Conservation (phyloP, 2,113 vertebrate genomes). For the Chionis minor region DNA sequence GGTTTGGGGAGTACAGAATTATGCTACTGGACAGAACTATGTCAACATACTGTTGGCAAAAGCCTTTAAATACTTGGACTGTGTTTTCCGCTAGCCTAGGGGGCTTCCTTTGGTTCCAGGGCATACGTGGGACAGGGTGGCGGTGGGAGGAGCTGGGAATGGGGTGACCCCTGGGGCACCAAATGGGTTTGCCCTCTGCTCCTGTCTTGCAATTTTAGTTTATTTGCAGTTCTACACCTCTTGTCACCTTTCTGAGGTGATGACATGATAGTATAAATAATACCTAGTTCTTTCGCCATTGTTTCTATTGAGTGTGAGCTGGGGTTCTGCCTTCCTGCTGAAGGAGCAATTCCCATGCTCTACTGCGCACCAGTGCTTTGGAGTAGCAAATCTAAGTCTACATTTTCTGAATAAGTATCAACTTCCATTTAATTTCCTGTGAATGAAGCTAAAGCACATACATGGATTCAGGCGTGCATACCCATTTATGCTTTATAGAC, state of each 20-base stretch:
- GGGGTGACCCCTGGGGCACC: too few relatives aligned
- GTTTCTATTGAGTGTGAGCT: background rate
- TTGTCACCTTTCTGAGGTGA: background rate
- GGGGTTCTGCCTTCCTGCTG: background rate
- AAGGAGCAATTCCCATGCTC: background rate
- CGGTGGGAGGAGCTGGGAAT: background rate
- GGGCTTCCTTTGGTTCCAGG: background rate
- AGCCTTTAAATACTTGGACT: background rate
- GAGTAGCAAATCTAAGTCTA: background rate
- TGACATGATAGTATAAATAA: accelerated
- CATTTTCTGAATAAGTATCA: background rate
- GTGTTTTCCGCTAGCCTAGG: background rate
- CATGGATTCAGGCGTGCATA: background rate
- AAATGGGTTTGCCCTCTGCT: background rate
- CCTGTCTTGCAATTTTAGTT: background rate
- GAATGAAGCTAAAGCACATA: background rate
- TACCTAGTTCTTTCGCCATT: background rate
- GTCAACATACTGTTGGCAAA: background rate
- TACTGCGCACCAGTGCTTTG: background rate
- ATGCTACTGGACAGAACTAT: background rate
- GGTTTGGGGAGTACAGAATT: background rate
- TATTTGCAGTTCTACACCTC: background rate
- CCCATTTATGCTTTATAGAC: background rate
- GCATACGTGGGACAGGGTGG: background rate
- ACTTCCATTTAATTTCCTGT: background rate